Conservation (phyloP, 2,797 vertebrate genomes). For the Rhabdomys pumilio region DNA sequence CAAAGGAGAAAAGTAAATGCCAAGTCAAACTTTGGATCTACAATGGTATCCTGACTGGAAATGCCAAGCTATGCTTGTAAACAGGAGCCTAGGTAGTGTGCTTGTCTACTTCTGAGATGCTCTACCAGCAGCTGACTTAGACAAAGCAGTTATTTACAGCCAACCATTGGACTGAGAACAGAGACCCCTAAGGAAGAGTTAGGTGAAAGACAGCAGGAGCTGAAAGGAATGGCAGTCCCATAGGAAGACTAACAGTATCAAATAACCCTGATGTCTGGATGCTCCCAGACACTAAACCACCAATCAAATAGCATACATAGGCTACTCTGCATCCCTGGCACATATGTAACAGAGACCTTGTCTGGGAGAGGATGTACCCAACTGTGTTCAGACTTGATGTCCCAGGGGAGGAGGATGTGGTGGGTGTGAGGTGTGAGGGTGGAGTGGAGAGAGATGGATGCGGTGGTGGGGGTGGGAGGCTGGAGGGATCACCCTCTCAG, state of each 20-base stretch:
- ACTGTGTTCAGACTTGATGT: neutral
- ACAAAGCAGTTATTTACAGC: neutral
- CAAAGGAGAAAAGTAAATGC: neutral
- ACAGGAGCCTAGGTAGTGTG: neutral
- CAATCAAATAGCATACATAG: neutral
- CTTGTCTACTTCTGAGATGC: too few species aligned
- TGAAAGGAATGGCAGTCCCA: neutral
- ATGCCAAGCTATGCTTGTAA: neutral
- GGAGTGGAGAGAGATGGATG: neutral
- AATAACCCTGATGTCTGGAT: neutral
- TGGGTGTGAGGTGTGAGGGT: neutral
- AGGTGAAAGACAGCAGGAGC: neutral
- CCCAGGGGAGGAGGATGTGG: fast-evolving
- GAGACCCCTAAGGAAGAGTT: neutral
- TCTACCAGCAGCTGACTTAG: neutral
- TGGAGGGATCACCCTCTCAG: neutral
- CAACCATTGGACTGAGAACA: neutral
- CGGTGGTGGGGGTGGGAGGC: fast-evolving
- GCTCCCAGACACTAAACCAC: neutral
- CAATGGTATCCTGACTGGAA: neutral
- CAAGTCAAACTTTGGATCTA: neutral
- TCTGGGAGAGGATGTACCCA: neutral
- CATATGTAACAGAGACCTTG: neutral
- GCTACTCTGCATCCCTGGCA: fast-evolving
- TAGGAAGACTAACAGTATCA: neutral